Base-by-base conservation (phyloP, 2,797 vertebrate genomes). In the Sitta carolinensis region DNA sequence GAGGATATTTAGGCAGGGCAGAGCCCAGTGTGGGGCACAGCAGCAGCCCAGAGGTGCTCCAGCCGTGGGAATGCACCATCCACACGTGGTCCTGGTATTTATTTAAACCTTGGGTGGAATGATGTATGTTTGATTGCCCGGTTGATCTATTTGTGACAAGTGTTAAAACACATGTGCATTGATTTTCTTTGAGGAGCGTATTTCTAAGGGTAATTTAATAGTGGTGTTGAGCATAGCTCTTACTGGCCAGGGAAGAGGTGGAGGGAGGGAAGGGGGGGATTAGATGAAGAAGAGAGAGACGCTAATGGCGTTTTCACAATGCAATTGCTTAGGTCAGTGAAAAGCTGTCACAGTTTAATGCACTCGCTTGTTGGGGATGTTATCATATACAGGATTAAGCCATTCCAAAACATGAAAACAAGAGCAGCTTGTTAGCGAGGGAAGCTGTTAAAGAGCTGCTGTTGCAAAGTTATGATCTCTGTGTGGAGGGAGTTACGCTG, bases 161-260 rank as follows among this genome's bases (percentile, higher is more conserved):
- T 88, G 96, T 89, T 97, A 97, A 97, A 98, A 97, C 96, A 97
- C 96, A 82, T 90, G 94, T 97, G 97, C 97, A 97, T 98, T 97
- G 97, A 98, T 98, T 98, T 97, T 96, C 96, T 96, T 96, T 87
- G 96, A 96, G 95, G 93, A 96, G 94, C 16, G 15, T 96, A 95
- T 98, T 98, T 98, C 97, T 97, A 97, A 97, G 97, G 87, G 96
- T 97, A 97, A 98, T 98, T 98, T 97, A 98, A 98, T 97, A 96
- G 97, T 93, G 92, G 94, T 95, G 95, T 97, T 88, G 97, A 97
- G 95, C 97, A 97, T 74, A 38, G 82, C 86, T 90, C 57, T 89
- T 34, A 69, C 89, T 54, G 92, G 77, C 72, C 40, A 3, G 66
- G 64, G 75, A 94, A 36, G 43, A 92, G 58, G 62, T 4, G 2